Evolutionary conservation across 2,113 vertebrate species (phyloP).

Genomic region (Excalfactoria chinensis): DNA sequence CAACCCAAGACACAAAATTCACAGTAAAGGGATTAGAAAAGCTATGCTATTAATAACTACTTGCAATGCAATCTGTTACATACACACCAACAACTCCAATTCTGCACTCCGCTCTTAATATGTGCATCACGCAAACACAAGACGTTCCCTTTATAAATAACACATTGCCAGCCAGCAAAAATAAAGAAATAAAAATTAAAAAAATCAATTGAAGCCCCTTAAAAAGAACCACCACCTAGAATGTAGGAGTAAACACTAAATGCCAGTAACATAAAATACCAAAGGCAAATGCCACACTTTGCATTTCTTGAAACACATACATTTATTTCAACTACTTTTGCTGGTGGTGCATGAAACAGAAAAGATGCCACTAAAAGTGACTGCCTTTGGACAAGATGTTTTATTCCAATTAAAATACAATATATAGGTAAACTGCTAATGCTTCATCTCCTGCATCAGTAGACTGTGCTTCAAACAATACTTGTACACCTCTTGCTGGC

Average conservation of each 20-base stretch:
- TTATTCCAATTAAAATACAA: neutral
- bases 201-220: neutral
- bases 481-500: neutral
- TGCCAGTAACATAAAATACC: neutral
- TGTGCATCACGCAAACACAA: rapidly evolving
- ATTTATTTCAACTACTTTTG: neutral
- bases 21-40: neutral
- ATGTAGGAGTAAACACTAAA: neutral
- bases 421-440: neutral
- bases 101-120: neutral
- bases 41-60: neutral
- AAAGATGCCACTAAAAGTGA: neutral
- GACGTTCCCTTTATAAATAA: neutral
- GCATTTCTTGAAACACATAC: neutral
- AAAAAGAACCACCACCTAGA: neutral
- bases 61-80: neutral
- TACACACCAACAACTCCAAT: neutral
- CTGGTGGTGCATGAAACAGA: neutral
- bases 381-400: neutral
- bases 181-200: neutral
- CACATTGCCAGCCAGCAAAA: neutral
- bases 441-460: neutral
- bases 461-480: neutral
- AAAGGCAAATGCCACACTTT: neutral
- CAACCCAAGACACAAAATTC: constrained; percentile 25